Evolutionary conservation across 2,888 invertebrate species (phyloP).

Genomic region (Drosophila infuscata): DNA sequence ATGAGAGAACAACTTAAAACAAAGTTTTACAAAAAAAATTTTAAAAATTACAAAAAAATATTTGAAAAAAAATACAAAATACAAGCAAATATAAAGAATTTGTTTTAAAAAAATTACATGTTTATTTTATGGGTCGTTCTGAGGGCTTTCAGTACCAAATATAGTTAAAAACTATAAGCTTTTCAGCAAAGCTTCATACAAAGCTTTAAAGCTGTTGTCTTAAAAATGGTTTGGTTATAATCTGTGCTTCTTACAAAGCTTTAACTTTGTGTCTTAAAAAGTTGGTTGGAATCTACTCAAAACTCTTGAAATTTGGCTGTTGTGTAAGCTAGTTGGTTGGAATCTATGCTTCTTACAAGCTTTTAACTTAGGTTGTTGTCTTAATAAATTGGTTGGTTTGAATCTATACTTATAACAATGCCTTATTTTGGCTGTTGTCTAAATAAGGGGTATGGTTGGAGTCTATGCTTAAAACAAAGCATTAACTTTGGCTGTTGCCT

Average conservation of each 20-base stretch:
- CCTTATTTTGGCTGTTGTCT: not conserved
- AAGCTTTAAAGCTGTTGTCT: no score
- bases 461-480: no score
- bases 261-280: not conserved
- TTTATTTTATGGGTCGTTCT: not conserved
- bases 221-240: not conserved
- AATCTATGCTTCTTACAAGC: no score
- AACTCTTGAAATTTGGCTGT: not conserved
- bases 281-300: not conserved
- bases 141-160: not conserved
- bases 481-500: not conserved
- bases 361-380: not conserved
- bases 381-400: not conserved
- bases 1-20: constrained; percentile 79
- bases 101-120: constrained; percentile 73
- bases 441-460: not conserved
- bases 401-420: not conserved
- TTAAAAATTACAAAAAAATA: constrained; percentile 56
- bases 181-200: not conserved
- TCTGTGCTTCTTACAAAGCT: no score
- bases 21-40: constrained; percentile 81
- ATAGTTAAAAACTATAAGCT: not conserved
- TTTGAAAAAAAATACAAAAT: constrained; percentile 59
- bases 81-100: constrained; percentile 77
- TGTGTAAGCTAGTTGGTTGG: not conserved